phyloP scores from a whole-genome alignment of 1,140 invertebrate species.

The Heterodera schachtii region DNA sequence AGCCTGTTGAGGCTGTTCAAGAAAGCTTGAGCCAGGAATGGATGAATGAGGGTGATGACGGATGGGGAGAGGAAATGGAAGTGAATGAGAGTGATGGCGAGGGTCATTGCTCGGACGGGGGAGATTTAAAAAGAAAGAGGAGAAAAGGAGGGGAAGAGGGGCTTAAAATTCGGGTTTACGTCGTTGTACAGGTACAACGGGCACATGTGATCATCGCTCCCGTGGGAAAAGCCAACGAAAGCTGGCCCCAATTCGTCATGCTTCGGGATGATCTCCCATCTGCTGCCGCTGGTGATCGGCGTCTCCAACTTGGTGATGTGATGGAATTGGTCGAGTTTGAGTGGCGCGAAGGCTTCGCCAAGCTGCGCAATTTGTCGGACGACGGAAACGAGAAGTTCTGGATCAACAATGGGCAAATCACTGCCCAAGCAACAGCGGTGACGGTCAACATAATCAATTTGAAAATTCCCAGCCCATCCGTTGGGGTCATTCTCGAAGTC shows the following conservation, averaged over 20 bases:
- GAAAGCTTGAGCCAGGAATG: background rate
- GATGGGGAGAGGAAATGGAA: background rate
- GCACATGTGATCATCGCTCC: background rate
- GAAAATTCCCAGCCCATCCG: background rate
- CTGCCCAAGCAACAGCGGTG: background rate
- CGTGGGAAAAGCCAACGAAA: background rate
- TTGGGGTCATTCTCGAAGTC: background rate
- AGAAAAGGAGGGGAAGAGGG: background rate
- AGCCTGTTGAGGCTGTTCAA: background rate
- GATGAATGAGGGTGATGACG: background rate
- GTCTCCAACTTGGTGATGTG: background rate
- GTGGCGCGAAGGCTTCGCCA: background rate
- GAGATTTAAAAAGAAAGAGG: background rate
- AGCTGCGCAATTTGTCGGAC: background rate
- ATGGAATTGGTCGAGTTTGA: background rate
- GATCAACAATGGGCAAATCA: slow-evolving; percentile 3
- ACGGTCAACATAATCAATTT: background rate
- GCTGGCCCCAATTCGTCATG: background rate
- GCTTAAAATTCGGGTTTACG: background rate
- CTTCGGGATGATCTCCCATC: background rate
- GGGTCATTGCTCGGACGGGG: background rate
- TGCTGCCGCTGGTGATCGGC: background rate
- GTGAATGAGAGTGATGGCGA: background rate
- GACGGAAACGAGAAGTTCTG: background rate
- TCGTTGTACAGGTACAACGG: slow-evolving; percentile 1